These are phyloP conservation scores for Ophioninae sp. DNA, from an alignment of 2,888 invertebrate genomes.

Conservation along the genomic window DNA sequence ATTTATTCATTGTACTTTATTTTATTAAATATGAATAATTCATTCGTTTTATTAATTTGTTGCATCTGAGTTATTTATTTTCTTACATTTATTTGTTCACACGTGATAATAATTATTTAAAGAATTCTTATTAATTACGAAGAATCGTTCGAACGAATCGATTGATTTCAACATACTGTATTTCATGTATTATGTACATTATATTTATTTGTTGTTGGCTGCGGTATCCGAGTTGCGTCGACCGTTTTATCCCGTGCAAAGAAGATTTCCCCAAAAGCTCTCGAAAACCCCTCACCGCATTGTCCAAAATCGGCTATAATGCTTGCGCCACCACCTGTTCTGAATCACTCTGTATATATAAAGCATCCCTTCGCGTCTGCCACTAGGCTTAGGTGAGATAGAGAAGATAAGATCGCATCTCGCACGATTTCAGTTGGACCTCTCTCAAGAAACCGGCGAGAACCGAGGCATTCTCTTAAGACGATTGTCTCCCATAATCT, in stretches of 20 bases:
- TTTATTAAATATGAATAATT: no score
- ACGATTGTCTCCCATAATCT: constrained; percentile 69
- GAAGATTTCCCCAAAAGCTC: background rate
- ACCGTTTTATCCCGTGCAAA: background rate
- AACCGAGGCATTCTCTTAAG: constrained; percentile 67
- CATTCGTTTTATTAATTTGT: no score
- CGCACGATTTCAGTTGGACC: constrained; percentile 37
- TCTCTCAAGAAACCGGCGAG: constrained; percentile 48
- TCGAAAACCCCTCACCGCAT: background rate
- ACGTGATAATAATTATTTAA: no score
- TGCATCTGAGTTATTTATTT: no score
- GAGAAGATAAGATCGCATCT: constrained; percentile 47
- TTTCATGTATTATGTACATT: background rate
- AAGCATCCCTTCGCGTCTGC: background rate
- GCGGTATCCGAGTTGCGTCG: background rate
- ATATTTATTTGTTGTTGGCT: background rate
- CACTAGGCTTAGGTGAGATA: constrained; percentile 17
- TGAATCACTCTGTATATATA: constrained; percentile 16
- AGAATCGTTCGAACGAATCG: no score
- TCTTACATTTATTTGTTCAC: no score
- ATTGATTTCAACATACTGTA: background rate
- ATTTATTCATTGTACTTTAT: no score
- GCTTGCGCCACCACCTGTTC: background rate
- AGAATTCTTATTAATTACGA: no score
- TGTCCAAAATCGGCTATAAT: background rate